Conservation (phyloP, 2,797 vertebrate genomes). For the Corythornis leucogaster region DNA sequence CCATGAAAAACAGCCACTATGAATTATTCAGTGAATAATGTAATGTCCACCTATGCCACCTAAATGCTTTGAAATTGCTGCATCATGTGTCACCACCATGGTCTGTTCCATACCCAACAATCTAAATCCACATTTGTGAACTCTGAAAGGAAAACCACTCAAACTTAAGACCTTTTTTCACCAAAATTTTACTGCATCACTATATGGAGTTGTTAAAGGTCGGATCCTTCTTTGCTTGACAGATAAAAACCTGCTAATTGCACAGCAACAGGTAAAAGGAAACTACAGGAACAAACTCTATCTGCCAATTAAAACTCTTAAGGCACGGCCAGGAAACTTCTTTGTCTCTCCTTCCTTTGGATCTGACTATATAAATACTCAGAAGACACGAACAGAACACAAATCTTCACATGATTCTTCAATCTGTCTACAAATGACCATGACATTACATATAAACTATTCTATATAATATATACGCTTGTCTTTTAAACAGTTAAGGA, state of each 20-base stretch:
- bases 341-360: slow-evolving; percentile 39
- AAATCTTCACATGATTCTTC: slow-evolving; percentile 76
- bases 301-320: slow-evolving; percentile 1
- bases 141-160: background rate
- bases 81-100: background rate
- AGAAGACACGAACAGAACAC: slow-evolving; percentile 60
- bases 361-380: slow-evolving; percentile 33
- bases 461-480: slow-evolving; percentile 51
- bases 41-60: rapidly evolving
- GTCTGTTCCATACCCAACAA: background rate
- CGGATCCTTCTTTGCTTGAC: background rate
- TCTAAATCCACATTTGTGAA: background rate
- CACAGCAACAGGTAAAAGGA: slow-evolving; percentile 46
- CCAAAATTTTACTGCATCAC: background rate
- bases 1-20: too few species aligned
- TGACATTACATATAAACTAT: slow-evolving; percentile 76
- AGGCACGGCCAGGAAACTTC: slow-evolving; percentile 26
- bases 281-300: slow-evolving; percentile 6
- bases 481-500: slow-evolving; percentile 74
- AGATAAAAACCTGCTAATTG: slow-evolving; percentile 31
- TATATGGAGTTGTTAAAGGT: slow-evolving; percentile 6
- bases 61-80: background rate
- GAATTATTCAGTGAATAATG: too few species aligned
- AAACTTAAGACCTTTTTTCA: background rate
- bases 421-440: slow-evolving; percentile 82